A percentile compares a stretch with the other conserved stretches of the same genome.
These are phyloP conservation scores for Mimachlamys varia DNA, from an alignment of 2,888 invertebrate species.

Conservation along the genomic window DNA sequence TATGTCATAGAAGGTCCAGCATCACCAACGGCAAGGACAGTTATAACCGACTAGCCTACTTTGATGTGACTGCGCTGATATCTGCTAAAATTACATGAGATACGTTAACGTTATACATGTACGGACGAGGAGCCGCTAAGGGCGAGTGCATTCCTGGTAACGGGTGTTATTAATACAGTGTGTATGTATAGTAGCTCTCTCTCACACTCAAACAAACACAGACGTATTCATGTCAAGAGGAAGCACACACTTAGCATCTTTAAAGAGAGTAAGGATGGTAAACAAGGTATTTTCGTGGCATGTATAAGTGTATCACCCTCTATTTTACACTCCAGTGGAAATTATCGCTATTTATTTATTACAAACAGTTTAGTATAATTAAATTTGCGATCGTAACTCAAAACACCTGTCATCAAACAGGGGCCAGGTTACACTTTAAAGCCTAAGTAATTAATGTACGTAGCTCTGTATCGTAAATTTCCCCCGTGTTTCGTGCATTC, in stretches of 20 bases:
- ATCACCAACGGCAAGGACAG: background rate
- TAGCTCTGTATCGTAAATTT: background rate
- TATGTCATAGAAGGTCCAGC: background rate
- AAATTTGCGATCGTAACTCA: background rate
- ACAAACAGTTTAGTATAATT: slow-evolving; percentile 26
- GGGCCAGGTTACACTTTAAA: background rate
- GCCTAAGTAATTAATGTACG: background rate
- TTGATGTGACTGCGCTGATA: slow-evolving; percentile 15
- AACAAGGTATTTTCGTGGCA: background rate
- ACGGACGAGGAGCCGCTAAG: background rate
- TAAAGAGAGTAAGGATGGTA: background rate
- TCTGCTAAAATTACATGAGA: background rate
- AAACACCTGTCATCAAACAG: slow-evolving; percentile 23
- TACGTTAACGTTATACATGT: background rate
- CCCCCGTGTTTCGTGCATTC: background rate
- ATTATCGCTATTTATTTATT: background rate
- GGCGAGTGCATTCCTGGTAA: slow-evolving; percentile 29
- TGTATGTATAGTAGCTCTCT: background rate
- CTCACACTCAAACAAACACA: slow-evolving; percentile 20
- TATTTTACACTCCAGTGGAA: slow-evolving; percentile 26
- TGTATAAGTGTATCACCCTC: background rate
- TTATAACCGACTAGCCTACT: background rate
- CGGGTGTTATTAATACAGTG: slow-evolving; percentile 17
- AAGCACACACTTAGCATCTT: slow-evolving; percentile 36
- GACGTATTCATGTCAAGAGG: slow-evolving; percentile 21